These are phyloP conservation scores for Oreotrochilus melanogaster DNA, from an alignment of 2,113 vertebrate genomes.

Conservation along the genomic window DNA sequence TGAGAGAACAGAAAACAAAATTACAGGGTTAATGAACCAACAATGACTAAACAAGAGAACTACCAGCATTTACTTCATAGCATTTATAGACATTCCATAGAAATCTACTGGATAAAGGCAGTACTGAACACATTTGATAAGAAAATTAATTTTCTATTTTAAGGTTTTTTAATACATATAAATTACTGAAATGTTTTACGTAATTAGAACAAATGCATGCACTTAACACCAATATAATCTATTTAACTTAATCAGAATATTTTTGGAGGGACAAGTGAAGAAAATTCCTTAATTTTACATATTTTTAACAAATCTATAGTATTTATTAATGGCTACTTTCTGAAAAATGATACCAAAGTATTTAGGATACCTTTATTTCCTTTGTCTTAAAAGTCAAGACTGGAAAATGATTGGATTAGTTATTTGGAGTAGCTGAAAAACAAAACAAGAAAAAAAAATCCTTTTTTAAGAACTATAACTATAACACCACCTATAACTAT, in stretches of 20 bases:
- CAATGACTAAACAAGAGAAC: neutral
- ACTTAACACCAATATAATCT: neutral
- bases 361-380: neutral
- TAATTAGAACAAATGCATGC: neutral
- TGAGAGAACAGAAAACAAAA: neutral
- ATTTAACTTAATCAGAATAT: neutral
- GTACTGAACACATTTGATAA: neutral
- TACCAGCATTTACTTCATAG: neutral
- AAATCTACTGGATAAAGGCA: neutral
- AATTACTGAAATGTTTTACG: neutral
- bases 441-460: neutral
- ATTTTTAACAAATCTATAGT: neutral
- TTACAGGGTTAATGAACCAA: neutral
- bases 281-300: neutral
- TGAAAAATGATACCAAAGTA: neutral
- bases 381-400: neutral
- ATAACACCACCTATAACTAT: fast-evolving
- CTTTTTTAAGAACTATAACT: neutral
- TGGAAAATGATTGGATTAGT: neutral
- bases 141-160: neutral
- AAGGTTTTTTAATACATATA: neutral
- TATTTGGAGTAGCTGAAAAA: neutral
- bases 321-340: neutral
- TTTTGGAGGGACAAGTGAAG: neutral
- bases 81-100: neutral